These are phyloP conservation scores for Megalops atlanticus DNA, from an alignment of 2,113 vertebrate species.

Conservation along the genomic window DNA sequence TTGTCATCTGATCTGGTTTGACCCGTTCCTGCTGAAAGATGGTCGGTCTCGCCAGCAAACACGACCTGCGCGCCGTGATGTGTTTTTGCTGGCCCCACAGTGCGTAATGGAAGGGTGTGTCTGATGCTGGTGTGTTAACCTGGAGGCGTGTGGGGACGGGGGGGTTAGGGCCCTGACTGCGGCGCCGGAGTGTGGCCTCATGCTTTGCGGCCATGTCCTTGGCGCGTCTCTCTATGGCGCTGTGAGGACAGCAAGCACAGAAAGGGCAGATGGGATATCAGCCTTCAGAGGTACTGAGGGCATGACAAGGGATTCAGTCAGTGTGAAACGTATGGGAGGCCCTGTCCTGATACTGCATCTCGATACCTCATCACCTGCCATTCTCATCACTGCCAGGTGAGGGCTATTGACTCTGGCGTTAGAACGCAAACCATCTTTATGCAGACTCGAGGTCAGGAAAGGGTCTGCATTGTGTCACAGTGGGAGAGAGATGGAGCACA, in stretches of 20 bases:
- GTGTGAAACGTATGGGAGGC: not conserved
- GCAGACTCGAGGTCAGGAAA: not conserved
- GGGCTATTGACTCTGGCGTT: not conserved
- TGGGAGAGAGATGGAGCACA: not conserved
- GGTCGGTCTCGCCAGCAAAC: not conserved
- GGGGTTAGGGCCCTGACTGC: not conserved
- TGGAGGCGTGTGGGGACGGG: not conserved
- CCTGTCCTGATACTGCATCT: not conserved
- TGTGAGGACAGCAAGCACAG: too few relatives aligned
- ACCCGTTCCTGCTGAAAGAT: slow-evolving; percentile 37
- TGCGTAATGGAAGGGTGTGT: not conserved
- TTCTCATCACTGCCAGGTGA: not conserved
- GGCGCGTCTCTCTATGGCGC: not conserved
- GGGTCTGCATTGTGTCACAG: not conserved
- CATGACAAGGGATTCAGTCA: not conserved
- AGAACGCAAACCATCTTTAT: not conserved
- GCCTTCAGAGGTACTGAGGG: not conserved
- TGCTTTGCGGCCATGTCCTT: not conserved
- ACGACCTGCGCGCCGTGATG: not conserved
- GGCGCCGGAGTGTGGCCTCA: not conserved
- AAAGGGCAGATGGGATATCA: not conserved
- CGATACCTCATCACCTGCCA: not conserved
- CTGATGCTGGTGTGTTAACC: not conserved
- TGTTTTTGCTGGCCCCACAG: not conserved
- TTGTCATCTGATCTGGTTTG: slow-evolving; percentile 28